Evolutionary conservation across 2,797 vertebrate species (phyloP), one percentile per base, ranked within the genome.

Genomic region (Acomys russatus): DNA sequence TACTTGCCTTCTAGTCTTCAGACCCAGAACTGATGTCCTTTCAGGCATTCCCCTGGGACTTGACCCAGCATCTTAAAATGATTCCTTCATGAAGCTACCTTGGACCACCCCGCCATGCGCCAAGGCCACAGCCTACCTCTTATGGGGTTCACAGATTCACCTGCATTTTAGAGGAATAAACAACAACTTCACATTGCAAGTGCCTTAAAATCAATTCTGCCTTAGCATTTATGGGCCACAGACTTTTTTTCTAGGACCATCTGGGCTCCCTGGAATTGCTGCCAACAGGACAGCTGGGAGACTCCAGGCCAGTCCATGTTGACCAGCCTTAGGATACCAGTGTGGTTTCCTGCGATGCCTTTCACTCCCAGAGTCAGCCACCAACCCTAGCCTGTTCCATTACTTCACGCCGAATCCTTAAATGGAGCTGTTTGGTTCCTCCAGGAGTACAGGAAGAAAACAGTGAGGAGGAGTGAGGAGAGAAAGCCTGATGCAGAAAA

Each of bases 381-480:
- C 30, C 63, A 64, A 4, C 49, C 61, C 11, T 74, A 78, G 68
- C n/a, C 66, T 85, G 74, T 88, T 71, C 76, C 73, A 9, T n/a
- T 61, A 80, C 92, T 84, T 96, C 80, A 64, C 68, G 33, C 56
- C 17, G 56, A 59, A 49, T 38, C 79, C 88, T 95, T 88, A 66
- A 64, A 68, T 63, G 93, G 86, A 94, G 70, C 64, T 79, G 70
- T 78, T 95, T 68, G 89, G n/a, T 93, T 94, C 54, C 63, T 96
- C 20, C 61, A 89, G 76, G 66, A 91, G 61, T 83, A 80, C n/a
- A 80, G 71, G 97, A 97, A 82, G 94, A 97, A 64, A 95, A 93
- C 88, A 94, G 73, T 3, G 87, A 96, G 97, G 95, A 94, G 90
- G 98, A 96, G 95, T 98, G 98, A 4, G 98, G 78, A 90, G 89